These are phyloP conservation scores for Drosophila affinis DNA, from an alignment of 2,888 invertebrate species.

Conservation along the genomic window DNA sequence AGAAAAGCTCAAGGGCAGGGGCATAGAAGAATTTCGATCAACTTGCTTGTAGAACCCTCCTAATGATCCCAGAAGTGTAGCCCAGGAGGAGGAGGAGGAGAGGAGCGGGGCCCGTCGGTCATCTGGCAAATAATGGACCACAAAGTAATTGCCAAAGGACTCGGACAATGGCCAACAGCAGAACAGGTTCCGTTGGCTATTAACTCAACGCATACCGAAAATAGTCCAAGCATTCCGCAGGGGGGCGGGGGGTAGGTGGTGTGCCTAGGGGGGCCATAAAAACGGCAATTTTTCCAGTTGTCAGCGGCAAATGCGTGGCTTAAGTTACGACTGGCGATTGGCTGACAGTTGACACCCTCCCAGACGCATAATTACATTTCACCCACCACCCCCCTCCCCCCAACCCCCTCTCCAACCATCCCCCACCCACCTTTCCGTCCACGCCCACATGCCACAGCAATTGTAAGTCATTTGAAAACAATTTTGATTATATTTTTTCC, in stretches of 20 bases:
- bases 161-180: constrained; percentile 44
- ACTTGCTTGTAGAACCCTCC: background rate
- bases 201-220: constrained; percentile 71
- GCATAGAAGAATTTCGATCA: constrained; percentile 13
- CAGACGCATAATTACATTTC: constrained; percentile 67
- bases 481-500: constrained; percentile 81
- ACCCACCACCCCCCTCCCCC: no score
- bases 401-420: no score
- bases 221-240: constrained; percentile 53
- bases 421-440: no score
- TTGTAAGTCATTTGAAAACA: constrained; percentile 80
- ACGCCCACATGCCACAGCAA: constrained; percentile 44
- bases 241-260: background rate
- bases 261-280: constrained; percentile 55
- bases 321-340: constrained; percentile 73
- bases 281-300: constrained; percentile 78
- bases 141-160: constrained; percentile 66
- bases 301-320: constrained; percentile 76
- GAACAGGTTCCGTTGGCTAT: constrained; percentile 59
- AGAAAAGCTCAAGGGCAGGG: constrained; percentile 5
- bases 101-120: no score
- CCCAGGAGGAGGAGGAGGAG: background rate
- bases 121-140: constrained; percentile 54
- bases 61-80: constrained; percentile 25
- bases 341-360: constrained; percentile 73